Conservation (phyloP, 2,888 invertebrate genomes). For the Smittia aterrima region DNA sequence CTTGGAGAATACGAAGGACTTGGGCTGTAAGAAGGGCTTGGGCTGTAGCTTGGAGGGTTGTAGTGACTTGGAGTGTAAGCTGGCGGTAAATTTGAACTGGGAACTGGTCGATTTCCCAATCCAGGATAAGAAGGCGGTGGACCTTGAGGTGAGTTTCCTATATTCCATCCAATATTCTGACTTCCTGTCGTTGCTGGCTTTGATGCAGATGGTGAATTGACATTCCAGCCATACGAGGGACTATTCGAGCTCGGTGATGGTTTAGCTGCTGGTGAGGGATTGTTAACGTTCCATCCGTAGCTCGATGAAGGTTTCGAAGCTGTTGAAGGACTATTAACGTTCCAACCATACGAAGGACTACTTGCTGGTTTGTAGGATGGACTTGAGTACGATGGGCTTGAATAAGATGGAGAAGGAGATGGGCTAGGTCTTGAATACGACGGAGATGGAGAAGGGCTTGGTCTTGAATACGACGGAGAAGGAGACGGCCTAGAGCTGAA, state of each 20-base stretch:
- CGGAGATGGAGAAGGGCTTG: background rate
- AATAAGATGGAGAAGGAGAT: background rate
- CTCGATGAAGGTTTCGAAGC: background rate
- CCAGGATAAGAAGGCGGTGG: constrained; percentile 41
- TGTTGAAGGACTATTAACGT: background rate
- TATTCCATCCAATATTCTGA: constrained; percentile 24
- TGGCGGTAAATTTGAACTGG: background rate
- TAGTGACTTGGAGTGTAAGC: constrained; percentile 3
- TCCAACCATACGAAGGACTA: background rate
- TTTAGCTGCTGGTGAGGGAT: background rate
- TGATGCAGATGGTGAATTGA: background rate
- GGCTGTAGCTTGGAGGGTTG: constrained; percentile 6
- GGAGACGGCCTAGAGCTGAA: no score
- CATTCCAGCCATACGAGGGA: background rate
- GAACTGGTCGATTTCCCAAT: background rate
- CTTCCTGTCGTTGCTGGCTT: background rate
- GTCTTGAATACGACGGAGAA: background rate
- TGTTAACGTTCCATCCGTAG: background rate
- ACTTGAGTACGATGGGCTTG: background rate
- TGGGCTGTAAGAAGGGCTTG: background rate
- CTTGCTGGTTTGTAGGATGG: background rate
- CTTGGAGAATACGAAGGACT: background rate
- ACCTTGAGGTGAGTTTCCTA: constrained; percentile 19
- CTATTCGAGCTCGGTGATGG: background rate
- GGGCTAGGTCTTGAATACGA: background rate